phyloP scores from a whole-genome alignment of 2,797 vertebrate genomes.

The Lates japonicus region DNA sequence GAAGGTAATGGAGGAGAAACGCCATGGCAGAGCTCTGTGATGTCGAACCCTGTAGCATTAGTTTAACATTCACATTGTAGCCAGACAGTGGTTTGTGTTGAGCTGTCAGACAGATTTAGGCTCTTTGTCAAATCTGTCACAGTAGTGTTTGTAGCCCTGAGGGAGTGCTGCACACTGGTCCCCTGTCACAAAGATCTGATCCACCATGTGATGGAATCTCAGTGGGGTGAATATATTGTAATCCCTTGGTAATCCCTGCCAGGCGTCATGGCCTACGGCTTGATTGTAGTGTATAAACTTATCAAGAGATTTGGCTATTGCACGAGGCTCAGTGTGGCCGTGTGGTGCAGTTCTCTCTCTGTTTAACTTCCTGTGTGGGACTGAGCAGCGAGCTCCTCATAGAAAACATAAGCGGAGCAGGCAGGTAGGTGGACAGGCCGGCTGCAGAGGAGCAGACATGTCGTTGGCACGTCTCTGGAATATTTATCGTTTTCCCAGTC shows the following conservation, averaged over 20 bases:
- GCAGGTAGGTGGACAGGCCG: neutral
- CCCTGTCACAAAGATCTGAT: constrained; percentile 80
- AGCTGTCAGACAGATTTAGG: constrained; percentile 70
- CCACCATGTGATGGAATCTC: constrained; percentile 81
- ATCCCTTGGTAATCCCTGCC: constrained; percentile 83
- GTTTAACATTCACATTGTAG: constrained; percentile 51
- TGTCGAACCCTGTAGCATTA: constrained; percentile 39
- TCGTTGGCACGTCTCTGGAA: neutral
- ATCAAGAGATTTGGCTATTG: constrained; percentile 73
- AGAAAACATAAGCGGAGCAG: constrained; percentile 7
- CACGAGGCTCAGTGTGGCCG: constrained; percentile 28
- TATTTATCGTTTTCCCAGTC: constrained; percentile 33
- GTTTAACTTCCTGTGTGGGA: constrained; percentile 43
- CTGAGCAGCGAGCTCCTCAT: neutral
- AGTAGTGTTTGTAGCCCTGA: constrained; percentile 47
- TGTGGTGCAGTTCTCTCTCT: constrained; percentile 1
- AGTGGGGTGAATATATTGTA: constrained; percentile 81
- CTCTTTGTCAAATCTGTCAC: constrained; percentile 74
- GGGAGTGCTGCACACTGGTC: constrained; percentile 61
- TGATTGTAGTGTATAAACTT: constrained; percentile 80
- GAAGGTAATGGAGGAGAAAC: constrained; percentile 40
- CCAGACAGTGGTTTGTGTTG: constrained; percentile 59
- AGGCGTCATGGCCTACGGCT: constrained; percentile 75
- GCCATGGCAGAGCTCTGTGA: neutral
- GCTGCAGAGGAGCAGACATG: neutral